These are phyloP conservation scores for Neogale vison DNA, from an alignment of 2,113 vertebrate species.

Conservation along the genomic window DNA sequence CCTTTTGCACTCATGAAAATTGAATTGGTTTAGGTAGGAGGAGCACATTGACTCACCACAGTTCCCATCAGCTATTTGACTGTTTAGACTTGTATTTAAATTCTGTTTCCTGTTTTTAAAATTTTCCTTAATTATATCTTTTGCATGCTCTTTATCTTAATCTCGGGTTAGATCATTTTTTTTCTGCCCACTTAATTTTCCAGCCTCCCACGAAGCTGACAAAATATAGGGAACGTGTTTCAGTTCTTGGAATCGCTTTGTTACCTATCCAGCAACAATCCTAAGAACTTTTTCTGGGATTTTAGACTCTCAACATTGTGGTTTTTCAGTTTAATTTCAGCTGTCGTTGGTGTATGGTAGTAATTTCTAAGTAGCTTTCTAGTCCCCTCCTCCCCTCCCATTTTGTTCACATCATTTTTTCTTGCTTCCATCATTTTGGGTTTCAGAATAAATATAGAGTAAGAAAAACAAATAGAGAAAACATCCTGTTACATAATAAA, in stretches of 20 bases:
- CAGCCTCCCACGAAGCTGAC: slow-evolving; percentile 71
- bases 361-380: slow-evolving; percentile 57
- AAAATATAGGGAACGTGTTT: slow-evolving; percentile 52
- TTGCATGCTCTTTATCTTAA: slow-evolving; percentile 74
- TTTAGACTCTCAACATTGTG: slow-evolving; percentile 55
- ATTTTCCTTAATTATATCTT: slow-evolving; percentile 77
- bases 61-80: slow-evolving; percentile 62
- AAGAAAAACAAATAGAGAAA: slow-evolving; percentile 56
- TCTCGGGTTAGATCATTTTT: slow-evolving; percentile 76
- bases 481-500: slow-evolving; percentile 26
- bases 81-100: slow-evolving; percentile 71
- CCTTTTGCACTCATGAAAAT: slow-evolving; percentile 40
- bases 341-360: neutral
- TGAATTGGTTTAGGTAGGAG: slow-evolving; percentile 19
- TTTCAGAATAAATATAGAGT: slow-evolving; percentile 61
- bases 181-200: slow-evolving; percentile 66
- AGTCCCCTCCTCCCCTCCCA: neutral
- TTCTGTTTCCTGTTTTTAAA: slow-evolving; percentile 73
- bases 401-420: slow-evolving; percentile 53
- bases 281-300: slow-evolving; percentile 48
- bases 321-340: slow-evolving; percentile 63
- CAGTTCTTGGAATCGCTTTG: slow-evolving; percentile 57
- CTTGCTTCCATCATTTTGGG: slow-evolving; percentile 50
- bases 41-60: slow-evolving; percentile 40
- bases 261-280: slow-evolving; percentile 43